A percentile compares a stretch with the other conserved stretches of the same genome.
These are phyloP conservation scores for Adelognathus sp. DNA, from an alignment of 2,888 invertebrate genomes.

Conservation along the genomic window DNA sequence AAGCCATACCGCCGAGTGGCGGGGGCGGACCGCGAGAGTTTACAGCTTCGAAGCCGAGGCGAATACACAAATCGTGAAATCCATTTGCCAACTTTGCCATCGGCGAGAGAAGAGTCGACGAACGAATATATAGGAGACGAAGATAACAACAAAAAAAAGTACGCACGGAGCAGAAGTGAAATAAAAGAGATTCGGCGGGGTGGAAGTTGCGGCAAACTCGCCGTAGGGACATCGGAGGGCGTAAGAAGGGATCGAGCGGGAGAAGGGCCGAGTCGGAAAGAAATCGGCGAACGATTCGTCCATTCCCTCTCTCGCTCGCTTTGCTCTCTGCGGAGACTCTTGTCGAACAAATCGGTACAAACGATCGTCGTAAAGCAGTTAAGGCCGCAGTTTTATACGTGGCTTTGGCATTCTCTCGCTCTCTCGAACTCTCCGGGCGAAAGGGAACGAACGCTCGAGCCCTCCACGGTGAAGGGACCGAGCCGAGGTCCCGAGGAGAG, in stretches of 20 bases:
- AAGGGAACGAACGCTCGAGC: not conserved
- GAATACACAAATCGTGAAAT: conserved; percentile 46
- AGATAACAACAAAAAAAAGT: not conserved
- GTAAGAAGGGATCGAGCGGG: conserved; percentile 30
- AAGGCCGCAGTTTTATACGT: conserved; percentile 74
- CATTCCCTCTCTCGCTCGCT: conserved; percentile 41
- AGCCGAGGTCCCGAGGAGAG: conserved; percentile 70
- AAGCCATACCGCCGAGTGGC: not conserved
- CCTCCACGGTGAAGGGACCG: conserved; percentile 17
- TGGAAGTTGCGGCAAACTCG: conserved; percentile 1
- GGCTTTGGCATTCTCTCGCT: conserved; percentile 56
- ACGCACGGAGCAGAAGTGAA: conserved; percentile 14
- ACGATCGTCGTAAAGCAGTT: conserved; percentile 81
- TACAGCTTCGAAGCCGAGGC: conserved; percentile 58
- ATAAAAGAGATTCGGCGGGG: conserved; percentile 4
- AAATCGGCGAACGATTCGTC: conserved; percentile 44
- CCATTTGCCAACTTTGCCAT: conserved; percentile 56
- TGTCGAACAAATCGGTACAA: conserved; percentile 81
- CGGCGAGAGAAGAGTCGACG: conserved; percentile 15
- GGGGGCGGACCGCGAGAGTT: conserved; percentile 48
- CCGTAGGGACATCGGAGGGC: not conserved
- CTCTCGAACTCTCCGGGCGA: conserved; percentile 18
- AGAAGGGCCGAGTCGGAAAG: conserved; percentile 46
- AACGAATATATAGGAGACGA: too few relatives aligned
- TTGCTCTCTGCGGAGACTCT: conserved; percentile 63